These are phyloP conservation scores for Porites divaricata DNA, from an alignment of 92 coral and sea anemone genomes.

Conservation along the genomic window DNA sequence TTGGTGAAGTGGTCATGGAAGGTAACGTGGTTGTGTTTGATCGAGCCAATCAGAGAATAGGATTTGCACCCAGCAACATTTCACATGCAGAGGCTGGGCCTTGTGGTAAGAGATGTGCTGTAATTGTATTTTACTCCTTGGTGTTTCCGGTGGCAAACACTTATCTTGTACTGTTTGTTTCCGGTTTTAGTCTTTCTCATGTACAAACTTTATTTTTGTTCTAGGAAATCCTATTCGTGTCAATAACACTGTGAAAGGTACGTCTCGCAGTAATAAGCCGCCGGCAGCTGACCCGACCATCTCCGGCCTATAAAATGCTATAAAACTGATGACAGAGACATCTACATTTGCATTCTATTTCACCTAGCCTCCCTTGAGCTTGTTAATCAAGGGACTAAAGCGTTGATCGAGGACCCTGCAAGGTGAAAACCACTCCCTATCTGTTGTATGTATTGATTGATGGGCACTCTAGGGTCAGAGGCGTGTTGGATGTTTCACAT, in stretches of 20 bases:
- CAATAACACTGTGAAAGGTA: constrained; percentile 84
- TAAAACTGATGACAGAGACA: too few relatives aligned
- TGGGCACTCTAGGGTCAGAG: too few relatives aligned
- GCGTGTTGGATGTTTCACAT: too few relatives aligned
- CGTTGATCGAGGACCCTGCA: too few relatives aligned
- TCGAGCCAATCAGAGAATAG: constrained; percentile 90
- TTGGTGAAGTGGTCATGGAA: constrained; percentile 93
- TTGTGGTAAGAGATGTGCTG: constrained; percentile 68
- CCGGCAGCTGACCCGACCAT: too few relatives aligned
- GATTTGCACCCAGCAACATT: constrained; percentile 94
- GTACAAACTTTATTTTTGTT: background rate
- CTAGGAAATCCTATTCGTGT: constrained; percentile 88
- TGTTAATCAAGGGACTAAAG: too few relatives aligned
- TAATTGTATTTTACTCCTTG: background rate
- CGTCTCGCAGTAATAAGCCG: background rate
- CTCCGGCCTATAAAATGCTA: too few relatives aligned
- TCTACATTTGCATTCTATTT: too few relatives aligned
- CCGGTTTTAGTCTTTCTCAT: background rate
- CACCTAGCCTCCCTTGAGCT: too few relatives aligned
- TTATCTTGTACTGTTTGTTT: background rate
- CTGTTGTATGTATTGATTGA: too few relatives aligned
- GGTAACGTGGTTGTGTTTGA: constrained; percentile 96
- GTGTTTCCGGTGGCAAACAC: too few relatives aligned
- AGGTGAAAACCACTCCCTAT: too few relatives aligned
- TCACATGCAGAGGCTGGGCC: constrained; percentile 89